Evolutionary conservation across 1,140 invertebrate genomes (phyloP), one percentile per base, ranked within the genome.

Genomic region (Mylabris phalerata): DNA sequence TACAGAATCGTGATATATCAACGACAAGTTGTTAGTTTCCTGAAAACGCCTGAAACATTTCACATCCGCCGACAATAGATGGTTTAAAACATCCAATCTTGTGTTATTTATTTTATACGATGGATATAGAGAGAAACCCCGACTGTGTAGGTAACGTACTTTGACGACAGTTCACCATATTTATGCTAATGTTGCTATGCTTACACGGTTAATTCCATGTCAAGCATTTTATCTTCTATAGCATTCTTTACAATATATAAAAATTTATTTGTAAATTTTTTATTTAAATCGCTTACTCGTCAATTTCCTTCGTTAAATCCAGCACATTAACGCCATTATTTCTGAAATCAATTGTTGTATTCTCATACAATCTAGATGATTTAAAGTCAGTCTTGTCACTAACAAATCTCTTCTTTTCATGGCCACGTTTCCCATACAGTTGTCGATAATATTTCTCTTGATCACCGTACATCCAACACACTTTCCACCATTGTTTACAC

Each of bases 401-500:
- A 42, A 42, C 9, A n/a, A 48, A 57, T 27, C 49, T 59, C 32
- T 57, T 59, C 38, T 50, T 47, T 49, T 47, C 27, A 25, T 59
- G 39, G n/a, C 9, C 48, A 25, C 81, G 78, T 68, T 81, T 84
- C 9, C 84, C 86, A 71, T 90, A 90, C 42, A 90, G 72, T 65
- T 89, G 86, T 67, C 87, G 77, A 76, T 90, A 90, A 73, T 89
- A 87, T 69, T 89, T 89, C 70, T 88, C 85, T 72, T 90, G 88
- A 70, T 90, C 88, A 26, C 88, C 88, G 69, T 90, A 87, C 77
- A 90, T 85, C 83, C 87, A 90, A 70, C 88, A 91, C 50, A 90
- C 88, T 75, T 87, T 88, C 88, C 88, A 90, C 88, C 88, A 91
- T 77, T 90, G 86, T 73, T 87, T 86, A 77, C 87, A 89, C 83